Conservation (phyloP, 2,888 invertebrate genomes). For the Abscondita cerata region DNA sequence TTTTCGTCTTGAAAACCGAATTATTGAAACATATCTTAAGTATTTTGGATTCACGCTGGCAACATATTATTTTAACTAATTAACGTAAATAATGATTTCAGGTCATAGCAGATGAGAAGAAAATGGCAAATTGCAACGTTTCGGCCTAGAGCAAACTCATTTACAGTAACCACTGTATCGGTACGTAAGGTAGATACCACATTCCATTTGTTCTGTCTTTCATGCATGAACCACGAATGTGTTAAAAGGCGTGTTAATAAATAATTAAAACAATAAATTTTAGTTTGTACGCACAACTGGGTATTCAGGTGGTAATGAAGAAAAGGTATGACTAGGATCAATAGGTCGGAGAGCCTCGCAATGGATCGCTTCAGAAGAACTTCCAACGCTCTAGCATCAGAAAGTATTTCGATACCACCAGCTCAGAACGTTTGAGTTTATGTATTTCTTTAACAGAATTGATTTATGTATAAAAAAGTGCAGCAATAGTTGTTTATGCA, state of each 20-base stretch:
- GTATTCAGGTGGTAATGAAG: slow-evolving; percentile 73
- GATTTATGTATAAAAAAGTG: too few species aligned
- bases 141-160: slow-evolving; percentile 81
- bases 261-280: slow-evolving; percentile 28
- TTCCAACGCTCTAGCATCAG: slow-evolving; percentile 44
- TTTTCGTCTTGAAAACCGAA: too few species aligned
- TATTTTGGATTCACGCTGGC: too few species aligned
- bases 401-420: slow-evolving; percentile 52
- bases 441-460: background rate
- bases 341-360: slow-evolving; percentile 53
- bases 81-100: too few species aligned
- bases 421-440: slow-evolving; percentile 48
- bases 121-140: slow-evolving; percentile 79
- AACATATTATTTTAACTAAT: too few species aligned
- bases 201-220: background rate
- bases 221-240: background rate
- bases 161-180: slow-evolving; percentile 87
- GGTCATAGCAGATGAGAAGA: slow-evolving; percentile 81
- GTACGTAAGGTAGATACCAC: slow-evolving; percentile 66
- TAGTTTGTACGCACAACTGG: slow-evolving; percentile 80
- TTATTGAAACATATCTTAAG: too few species aligned
- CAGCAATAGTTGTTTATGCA: too few species aligned
- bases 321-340: slow-evolving; percentile 82
- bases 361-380: slow-evolving; percentile 52
- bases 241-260: background rate